phyloP scores from a whole-genome alignment of 2,888 invertebrate genomes.

The Miltochrista miniata region DNA sequence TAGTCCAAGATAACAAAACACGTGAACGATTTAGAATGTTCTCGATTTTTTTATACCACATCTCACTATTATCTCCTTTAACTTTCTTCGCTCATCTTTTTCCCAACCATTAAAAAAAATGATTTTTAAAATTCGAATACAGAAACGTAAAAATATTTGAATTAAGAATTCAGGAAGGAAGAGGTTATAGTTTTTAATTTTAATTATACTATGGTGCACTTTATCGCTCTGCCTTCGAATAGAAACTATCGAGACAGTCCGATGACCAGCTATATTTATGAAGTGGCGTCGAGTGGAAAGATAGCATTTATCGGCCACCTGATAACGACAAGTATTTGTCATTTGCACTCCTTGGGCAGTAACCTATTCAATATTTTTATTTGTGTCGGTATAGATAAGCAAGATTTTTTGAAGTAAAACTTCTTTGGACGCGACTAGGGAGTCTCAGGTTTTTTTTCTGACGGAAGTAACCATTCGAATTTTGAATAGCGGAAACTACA shows the following conservation, averaged over 20 bases:
- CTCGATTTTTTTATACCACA: conserved; percentile 55
- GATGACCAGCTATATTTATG: conserved; percentile 64
- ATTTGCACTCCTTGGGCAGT: conserved; percentile 59
- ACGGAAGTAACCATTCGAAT: too few relatives aligned
- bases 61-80: conserved; percentile 48
- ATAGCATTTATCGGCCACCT: conserved; percentile 67
- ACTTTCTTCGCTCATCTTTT: conserved; percentile 36
- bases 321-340: conserved; percentile 70
- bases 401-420: conserved; percentile 26
- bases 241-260: conserved; percentile 47
- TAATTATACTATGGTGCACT: conserved; percentile 11
- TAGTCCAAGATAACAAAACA: conserved; percentile 55
- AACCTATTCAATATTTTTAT: conserved; percentile 47
- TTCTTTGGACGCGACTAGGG: too few relatives aligned
- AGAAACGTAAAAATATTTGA: conserved; percentile 19
- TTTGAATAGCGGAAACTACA: too few relatives aligned
- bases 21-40: conserved; percentile 52
- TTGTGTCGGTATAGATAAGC: conserved; percentile 36
- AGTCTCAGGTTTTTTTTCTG: too few relatives aligned
- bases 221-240: conserved; percentile 35
- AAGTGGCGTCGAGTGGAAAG: conserved; percentile 56
- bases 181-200: conserved; percentile 1
- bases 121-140: conserved; percentile 4
- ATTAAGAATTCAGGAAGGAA: conserved; percentile 14
- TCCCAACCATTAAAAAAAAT: conserved; percentile 7